A percentile compares a stretch with the other conserved stretches of the same genome.
phyloP scores from a whole-genome alignment of 1,140 invertebrate genomes.

The Lepeophtheirus salmonis region DNA sequence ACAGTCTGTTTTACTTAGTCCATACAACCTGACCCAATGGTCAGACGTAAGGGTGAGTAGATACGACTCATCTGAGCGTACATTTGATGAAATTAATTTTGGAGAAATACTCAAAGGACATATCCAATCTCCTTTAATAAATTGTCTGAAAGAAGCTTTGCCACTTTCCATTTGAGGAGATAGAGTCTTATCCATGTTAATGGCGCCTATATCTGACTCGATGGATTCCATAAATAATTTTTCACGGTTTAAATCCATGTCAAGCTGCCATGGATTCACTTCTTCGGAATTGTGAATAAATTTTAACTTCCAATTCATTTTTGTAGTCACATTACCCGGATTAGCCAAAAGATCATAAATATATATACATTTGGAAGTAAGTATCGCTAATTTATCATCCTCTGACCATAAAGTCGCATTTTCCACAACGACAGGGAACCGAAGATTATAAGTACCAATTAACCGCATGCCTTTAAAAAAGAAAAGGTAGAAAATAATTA shows the following conservation, averaged over 20 bases:
- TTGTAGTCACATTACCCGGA: neutral
- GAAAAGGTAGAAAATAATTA: neutral
- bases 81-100: neutral
- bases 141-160: constrained; percentile 1
- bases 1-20: neutral
- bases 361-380: neutral
- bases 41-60: neutral
- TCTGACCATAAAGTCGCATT: neutral
- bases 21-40: neutral
- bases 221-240: neutral
- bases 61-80: neutral
- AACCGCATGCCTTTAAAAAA: constrained; percentile 2
- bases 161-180: neutral
- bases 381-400: neutral
- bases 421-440: neutral
- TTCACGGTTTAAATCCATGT: neutral
- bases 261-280: neutral
- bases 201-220: neutral
- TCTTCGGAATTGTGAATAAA: neutral
- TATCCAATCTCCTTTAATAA: neutral
- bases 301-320: neutral
- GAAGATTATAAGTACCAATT: neutral
- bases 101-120: neutral
- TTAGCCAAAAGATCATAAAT: constrained; percentile 1
- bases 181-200: neutral